phyloP scores from a whole-genome alignment of 2,797 vertebrate species.

The Bradypodion ventrale region DNA sequence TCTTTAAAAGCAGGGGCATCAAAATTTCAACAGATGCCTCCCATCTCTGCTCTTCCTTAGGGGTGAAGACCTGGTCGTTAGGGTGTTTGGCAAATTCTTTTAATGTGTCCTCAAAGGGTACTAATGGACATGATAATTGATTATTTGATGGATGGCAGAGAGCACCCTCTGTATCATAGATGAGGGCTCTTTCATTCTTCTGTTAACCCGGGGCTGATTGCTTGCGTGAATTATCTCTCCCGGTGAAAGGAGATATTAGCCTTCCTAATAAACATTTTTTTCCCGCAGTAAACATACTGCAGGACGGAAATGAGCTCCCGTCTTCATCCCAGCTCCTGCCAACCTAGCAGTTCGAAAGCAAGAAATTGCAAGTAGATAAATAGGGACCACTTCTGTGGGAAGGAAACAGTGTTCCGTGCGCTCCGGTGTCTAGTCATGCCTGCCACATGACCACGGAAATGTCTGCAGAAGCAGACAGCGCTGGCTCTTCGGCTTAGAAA shows the following conservation, averaged over 20 bases:
- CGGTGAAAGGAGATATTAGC: conserved; percentile 45
- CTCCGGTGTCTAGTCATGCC: too few relatives aligned
- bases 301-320: too few relatives aligned
- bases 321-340: too few relatives aligned
- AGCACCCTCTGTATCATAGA: conserved; percentile 57
- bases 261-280: conserved; percentile 66
- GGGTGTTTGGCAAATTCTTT: conserved; percentile 65
- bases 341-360: too few relatives aligned
- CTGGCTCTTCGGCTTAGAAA: too few relatives aligned
- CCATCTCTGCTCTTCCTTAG: conserved; percentile 59
- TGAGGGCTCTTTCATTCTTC: conserved; percentile 65
- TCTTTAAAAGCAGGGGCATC: conserved; percentile 49
- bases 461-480: too few relatives aligned
- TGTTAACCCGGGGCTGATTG: conserved; percentile 65
- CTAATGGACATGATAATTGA: conserved; percentile 72
- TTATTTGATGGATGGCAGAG: conserved; percentile 67
- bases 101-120: conserved; percentile 69
- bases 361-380: too few relatives aligned
- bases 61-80: conserved; percentile 60
- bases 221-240: conserved; percentile 62
- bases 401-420: too few relatives aligned
- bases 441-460: too few relatives aligned
- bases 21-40: conserved; percentile 63
- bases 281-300: too few relatives aligned
- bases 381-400: too few relatives aligned